Percentiles rank a stretch among this genome's conserved stretches.
Conservation (phyloP, 2,113 vertebrate species). For the Muscicapa adusta region DNA sequence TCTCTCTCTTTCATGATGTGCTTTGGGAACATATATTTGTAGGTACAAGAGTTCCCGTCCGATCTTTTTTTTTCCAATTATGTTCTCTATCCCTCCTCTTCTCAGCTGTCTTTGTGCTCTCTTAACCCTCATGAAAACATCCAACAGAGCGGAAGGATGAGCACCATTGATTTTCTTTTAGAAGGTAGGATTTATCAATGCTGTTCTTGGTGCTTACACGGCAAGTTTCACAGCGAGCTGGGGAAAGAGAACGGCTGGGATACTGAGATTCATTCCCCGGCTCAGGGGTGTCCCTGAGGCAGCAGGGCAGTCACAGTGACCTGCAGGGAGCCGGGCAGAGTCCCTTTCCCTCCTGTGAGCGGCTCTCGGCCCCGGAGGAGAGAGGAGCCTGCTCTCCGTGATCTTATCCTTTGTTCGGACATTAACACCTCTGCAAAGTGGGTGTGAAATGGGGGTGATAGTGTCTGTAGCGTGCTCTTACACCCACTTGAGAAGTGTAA, state of each 20-base stretch:
- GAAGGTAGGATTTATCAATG: background rate
- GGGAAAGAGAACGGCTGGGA: background rate
- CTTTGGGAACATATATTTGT: background rate
- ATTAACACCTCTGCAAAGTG: slow-evolving; percentile 38
- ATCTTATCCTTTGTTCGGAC: slow-evolving; percentile 1
- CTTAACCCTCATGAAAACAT: background rate
- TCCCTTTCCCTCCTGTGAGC: background rate
- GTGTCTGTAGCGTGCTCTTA: background rate
- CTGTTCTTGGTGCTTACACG: background rate
- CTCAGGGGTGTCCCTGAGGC: background rate
- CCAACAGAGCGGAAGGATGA: background rate
- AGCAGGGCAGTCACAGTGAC: background rate
- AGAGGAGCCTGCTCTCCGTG: background rate
- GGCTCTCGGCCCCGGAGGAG: no score
- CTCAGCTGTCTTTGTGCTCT: background rate
- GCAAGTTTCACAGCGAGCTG: background rate
- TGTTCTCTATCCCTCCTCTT: background rate
- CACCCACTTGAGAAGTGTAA: slow-evolving; percentile 13
- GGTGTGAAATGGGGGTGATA: slow-evolving; percentile 29
- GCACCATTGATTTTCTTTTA: background rate
- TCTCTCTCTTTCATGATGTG: background rate
- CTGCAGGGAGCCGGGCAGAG: background rate
- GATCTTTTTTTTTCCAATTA: background rate
- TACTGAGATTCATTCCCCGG: fast-evolving
- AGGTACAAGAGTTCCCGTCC: background rate